Base-by-base conservation (phyloP, 2,797 vertebrate species). In the Chaunax sp. region DNA sequence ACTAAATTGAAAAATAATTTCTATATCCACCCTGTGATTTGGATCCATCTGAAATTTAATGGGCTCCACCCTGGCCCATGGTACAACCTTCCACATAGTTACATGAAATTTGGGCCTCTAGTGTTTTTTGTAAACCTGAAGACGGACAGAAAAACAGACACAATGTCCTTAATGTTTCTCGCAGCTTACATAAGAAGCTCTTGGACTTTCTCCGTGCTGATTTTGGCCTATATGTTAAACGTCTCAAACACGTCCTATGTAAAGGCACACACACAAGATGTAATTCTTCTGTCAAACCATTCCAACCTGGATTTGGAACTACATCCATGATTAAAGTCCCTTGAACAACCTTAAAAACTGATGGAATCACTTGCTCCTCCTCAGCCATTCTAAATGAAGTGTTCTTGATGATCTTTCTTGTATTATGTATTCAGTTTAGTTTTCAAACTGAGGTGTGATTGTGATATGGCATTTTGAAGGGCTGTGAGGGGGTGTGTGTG, bases 381-480 rank as follows among this genome's bases (percentile, higher is more conserved):
- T 71, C 63, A 76, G 44, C 47, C 13, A 22, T 20, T 43, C 40
- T 50, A 47, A 81, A 79, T 64, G 13, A 77, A 44, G 30, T 69
- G 30, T 38, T 69, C 54, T 51, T 80, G 56, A 69, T 72, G 72
- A 55, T 54, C 38, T 65, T 53, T 73, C 46, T 52, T 57, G 69
- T 22, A 59, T 77, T 72, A 72, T 61, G 53, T 50, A 64, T 82
- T 70, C 35, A 33, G 40, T 71, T 68, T 55, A 69, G 40, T 81
- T 78, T 81, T 77, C n/a, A n/a, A 84, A 68, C 70, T 25, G 53
- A 75, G 49, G 72, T 80, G 74, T 64, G 83, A 72, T 77, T 57
- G 83, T 73, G 65, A 75, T 75, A 40, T 79, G 64, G 74, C 80
- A 77, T 83, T 83, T 78, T 84, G 79, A 88, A 85, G 68, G 70